Base-by-base conservation (phyloP, 2,797 vertebrate genomes). In the Brachyalestes nurse region DNA sequence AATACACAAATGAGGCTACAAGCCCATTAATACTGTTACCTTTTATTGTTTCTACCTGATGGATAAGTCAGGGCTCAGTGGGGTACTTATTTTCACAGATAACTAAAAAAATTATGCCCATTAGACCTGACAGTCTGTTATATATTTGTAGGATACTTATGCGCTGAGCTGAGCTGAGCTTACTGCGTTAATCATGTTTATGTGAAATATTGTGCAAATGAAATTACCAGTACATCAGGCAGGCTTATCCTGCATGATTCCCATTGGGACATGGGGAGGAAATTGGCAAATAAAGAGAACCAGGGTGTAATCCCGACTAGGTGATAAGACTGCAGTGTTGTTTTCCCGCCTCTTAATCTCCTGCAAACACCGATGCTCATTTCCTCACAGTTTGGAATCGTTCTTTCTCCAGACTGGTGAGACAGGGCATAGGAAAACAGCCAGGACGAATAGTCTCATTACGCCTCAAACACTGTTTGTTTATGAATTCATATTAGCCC, bases 401-500 rank as follows among this genome's bases (percentile, higher is more conserved):
- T 80, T 74, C 82, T 71, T 78, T 76, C 67, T 73, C 75, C 74
- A 75, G 70, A 80, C 79, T 72, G 40, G 81, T 8, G 40, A 70
- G 19, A 82, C 66, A 55, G 77, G 75, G 69, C 23, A 71, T 86
- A 88, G 71, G n/a, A 81, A 61, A 84, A 66, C 66, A 86, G 75
- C 60, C 34, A 82, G 79, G 72, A 82, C 87, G 86, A 88, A 86
- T 84, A 61, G 78, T 53, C 87, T 87, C 80, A 86, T 92, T 90
- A 89, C 70, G 66, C 71, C 16, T 40, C 79, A 81, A n/a, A 85
- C 71, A 74, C 75, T 79, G 79, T 84, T 87, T 88, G 78, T 88
- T 88, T 87, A 90, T 90, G 84, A 87, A 87, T 90, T 87, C 82
- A 81, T 81, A 88, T 85, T 88, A 78, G 25, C 16, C 78, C 77